Conservation (phyloP, 30 jellyfish, hydroid and myxozoan species). For the Aurelia aurita complex sp. Pacific region DNA sequence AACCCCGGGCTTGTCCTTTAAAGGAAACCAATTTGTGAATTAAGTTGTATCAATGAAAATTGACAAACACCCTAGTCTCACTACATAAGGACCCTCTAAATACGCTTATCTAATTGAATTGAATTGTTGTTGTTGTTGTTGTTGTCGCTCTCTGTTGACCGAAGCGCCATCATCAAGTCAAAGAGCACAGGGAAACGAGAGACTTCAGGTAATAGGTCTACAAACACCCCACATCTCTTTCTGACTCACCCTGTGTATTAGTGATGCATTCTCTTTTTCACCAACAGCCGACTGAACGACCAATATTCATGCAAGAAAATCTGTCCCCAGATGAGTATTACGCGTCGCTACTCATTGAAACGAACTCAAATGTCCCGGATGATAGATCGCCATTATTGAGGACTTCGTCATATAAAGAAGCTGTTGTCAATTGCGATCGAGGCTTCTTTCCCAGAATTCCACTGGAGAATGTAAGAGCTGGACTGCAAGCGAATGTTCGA, state of each 20-base stretch:
- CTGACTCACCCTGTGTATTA: neutral
- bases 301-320: slow-evolving; percentile 87
- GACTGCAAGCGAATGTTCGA: slow-evolving; percentile 90
- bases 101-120: too few relatives aligned
- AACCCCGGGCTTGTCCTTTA: too few relatives aligned
- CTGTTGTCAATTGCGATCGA: slow-evolving; percentile 84
- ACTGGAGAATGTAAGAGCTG: slow-evolving; percentile 86
- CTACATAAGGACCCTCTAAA: too few relatives aligned
- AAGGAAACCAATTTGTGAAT: too few relatives aligned
- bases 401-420: slow-evolving; percentile 97
- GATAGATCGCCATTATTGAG: slow-evolving; percentile 81
- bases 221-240: too few relatives aligned
- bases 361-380: slow-evolving; percentile 36
- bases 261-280: neutral
- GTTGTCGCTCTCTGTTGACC: too few relatives aligned
- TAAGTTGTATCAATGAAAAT: too few relatives aligned
- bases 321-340: slow-evolving; percentile 37
- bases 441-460: slow-evolving; percentile 85
- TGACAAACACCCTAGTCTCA: too few relatives aligned
- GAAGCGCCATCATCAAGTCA: too few relatives aligned
- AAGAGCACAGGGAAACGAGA: too few relatives aligned
- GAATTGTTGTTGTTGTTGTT: too few relatives aligned
- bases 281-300: slow-evolving; percentile 69
- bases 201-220: too few relatives aligned
- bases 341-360: slow-evolving; percentile 1